These are phyloP conservation scores for Pachycephus smyrnensis DNA, from an alignment of 2,888 invertebrate genomes.

Conservation along the genomic window DNA sequence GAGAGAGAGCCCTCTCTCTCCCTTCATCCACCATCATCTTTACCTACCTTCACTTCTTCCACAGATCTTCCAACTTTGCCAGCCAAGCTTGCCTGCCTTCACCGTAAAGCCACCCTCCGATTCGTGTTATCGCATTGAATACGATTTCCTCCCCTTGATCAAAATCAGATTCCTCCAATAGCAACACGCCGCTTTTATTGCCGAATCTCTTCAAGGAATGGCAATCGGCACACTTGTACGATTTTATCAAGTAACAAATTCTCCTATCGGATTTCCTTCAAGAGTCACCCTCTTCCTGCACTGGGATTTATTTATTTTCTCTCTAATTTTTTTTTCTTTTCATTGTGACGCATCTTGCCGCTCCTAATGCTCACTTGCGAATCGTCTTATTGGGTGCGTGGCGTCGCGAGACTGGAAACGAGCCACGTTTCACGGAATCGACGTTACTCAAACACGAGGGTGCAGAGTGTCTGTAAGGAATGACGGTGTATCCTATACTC, in stretches of 20 bases:
- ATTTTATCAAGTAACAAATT: slow-evolving; percentile 28
- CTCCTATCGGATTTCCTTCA: slow-evolving; percentile 30
- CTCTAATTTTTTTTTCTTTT: neutral
- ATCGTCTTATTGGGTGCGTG: neutral
- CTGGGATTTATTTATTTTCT: neutral
- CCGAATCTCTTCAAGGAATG: slow-evolving; percentile 1
- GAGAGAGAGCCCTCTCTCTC: slow-evolving; percentile 35
- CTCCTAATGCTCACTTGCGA: slow-evolving; percentile 3
- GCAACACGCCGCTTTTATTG: neutral
- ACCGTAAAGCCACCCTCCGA: slow-evolving; percentile 23
- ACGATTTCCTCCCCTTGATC: slow-evolving; percentile 55
- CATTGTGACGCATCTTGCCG: neutral
- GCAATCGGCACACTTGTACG: slow-evolving; percentile 18
- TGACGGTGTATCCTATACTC: neutral
- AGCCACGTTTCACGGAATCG: neutral
- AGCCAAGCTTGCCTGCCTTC: slow-evolving; percentile 23
- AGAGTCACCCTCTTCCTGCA: slow-evolving; percentile 13
- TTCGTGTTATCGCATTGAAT: slow-evolving; percentile 58
- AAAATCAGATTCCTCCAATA: slow-evolving; percentile 49
- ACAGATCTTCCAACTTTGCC: slow-evolving; percentile 8
- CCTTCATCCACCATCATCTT: slow-evolving; percentile 31
- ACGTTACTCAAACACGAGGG: neutral
- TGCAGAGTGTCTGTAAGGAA: neutral
- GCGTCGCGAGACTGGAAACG: neutral
- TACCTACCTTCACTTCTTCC: slow-evolving; percentile 27